Percentiles rank a stretch among this genome's conserved stretches.
phyloP scores from a whole-genome alignment of 2,888 invertebrate genomes.

The Myathropa florea region DNA sequence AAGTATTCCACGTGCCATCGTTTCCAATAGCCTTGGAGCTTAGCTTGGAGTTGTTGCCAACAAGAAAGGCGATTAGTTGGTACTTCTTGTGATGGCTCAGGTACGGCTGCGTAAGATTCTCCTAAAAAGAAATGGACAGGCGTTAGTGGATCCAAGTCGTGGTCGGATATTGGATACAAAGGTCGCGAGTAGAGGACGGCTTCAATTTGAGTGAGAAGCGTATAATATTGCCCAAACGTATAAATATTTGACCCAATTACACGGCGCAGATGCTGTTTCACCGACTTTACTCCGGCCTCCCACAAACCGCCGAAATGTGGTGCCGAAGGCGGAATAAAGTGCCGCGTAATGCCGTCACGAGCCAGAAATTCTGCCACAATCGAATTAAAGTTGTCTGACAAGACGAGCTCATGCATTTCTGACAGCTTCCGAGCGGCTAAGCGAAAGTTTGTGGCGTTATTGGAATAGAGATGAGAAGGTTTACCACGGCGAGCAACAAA shows the following conservation, averaged over 20 bases:
- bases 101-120: neutral
- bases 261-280: neutral
- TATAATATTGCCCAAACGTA: constrained; percentile 2
- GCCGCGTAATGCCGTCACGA: neutral
- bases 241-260: neutral
- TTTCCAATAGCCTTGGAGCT: constrained; percentile 29
- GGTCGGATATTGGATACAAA: neutral
- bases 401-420: neutral
- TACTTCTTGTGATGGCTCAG: constrained; percentile 6
- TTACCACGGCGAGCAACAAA: constrained; percentile 13
- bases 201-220: neutral
- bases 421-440: neutral
- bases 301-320: constrained; percentile 1
- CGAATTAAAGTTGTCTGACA: neutral
- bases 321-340: neutral
- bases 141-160: constrained; percentile 11
- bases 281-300: too few species aligned
- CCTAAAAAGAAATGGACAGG: constrained; percentile 20
- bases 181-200: constrained; percentile 16
- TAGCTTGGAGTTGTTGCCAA: constrained; percentile 31
- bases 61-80: constrained; percentile 9
- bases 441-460: constrained; percentile 6
- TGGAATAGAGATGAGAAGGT: neutral
- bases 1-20: constrained; percentile 40
- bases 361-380: neutral